Conservation (phyloP, 2,113 vertebrate genomes). For the Syngnathus floridae region DNA sequence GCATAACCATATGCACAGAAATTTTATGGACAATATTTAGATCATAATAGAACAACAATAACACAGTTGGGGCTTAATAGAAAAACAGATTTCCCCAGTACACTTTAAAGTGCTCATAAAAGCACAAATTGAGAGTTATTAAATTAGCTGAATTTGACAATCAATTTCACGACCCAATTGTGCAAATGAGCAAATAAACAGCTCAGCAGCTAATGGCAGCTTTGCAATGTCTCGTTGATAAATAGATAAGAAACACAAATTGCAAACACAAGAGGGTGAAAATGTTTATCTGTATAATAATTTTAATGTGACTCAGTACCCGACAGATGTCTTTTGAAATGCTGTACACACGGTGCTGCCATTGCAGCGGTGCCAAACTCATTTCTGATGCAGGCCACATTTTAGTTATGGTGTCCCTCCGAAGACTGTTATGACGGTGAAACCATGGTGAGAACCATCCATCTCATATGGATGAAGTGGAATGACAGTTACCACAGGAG, state of each 20-base stretch:
- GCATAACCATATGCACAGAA: too few species aligned
- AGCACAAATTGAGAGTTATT: background rate
- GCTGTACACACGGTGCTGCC: background rate
- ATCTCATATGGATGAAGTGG: background rate
- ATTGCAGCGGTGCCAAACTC: background rate
- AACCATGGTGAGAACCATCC: background rate
- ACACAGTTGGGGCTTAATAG: background rate
- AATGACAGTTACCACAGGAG: background rate
- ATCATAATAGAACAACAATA: background rate
- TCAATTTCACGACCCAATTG: conserved; percentile 13
- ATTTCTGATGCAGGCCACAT: background rate
- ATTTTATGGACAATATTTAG: background rate
- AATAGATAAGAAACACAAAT: background rate
- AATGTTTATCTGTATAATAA: background rate
- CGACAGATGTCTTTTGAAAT: background rate
- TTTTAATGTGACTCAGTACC: too few species aligned
- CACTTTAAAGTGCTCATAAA: conserved; percentile 7
- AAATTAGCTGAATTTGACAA: conserved; percentile 17
- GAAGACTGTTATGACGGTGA: too few species aligned
- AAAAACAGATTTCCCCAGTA: background rate
- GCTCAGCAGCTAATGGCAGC: background rate
- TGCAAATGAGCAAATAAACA: conserved; percentile 11
- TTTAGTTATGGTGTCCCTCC: too few species aligned
- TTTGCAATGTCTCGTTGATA: background rate
- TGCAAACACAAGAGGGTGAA: background rate